A percentile compares a stretch with the other conserved stretches of the same genome.
Conservation (phyloP, 1,140 invertebrate species). For the Danaus melanippus region DNA sequence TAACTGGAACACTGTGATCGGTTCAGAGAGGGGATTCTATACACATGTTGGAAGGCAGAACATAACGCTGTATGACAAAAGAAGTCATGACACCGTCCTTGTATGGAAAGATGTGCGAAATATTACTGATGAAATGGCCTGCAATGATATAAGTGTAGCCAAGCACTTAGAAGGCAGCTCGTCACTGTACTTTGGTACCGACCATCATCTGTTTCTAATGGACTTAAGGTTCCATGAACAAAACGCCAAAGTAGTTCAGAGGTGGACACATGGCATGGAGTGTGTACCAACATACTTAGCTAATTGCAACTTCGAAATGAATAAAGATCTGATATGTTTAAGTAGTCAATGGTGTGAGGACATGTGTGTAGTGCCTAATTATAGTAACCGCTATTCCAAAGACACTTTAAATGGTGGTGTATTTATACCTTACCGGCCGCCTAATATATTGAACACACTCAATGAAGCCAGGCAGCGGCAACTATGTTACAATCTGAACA, state of each 20-base stretch:
- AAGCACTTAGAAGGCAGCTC: slow-evolving; percentile 31
- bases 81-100: slow-evolving; percentile 30
- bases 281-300: slow-evolving; percentile 45
- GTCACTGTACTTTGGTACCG: slow-evolving; percentile 44
- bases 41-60: slow-evolving; percentile 36
- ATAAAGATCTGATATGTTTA: slow-evolving; percentile 46
- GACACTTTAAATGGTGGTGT: slow-evolving; percentile 29
- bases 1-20: slow-evolving; percentile 53
- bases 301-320: slow-evolving; percentile 35
- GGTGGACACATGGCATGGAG: slow-evolving; percentile 60
- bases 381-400: slow-evolving; percentile 28
- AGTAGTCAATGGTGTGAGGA: slow-evolving; percentile 61
- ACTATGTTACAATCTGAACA: slow-evolving; percentile 42
- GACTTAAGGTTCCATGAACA: slow-evolving; percentile 37
- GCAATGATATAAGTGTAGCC: slow-evolving; percentile 44
- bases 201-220: slow-evolving; percentile 53
- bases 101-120: slow-evolving; percentile 34
- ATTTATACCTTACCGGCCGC: slow-evolving; percentile 47
- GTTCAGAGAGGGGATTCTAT: slow-evolving; percentile 36
- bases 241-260: slow-evolving; percentile 33
- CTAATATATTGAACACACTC: slow-evolving; percentile 39
- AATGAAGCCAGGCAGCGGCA: slow-evolving; percentile 36
- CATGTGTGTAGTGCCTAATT: slow-evolving; percentile 48
- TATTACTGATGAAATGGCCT: slow-evolving; percentile 42
- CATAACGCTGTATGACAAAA: slow-evolving; percentile 51